Evolutionary conservation across 1,140 invertebrate genomes (phyloP).

Genomic region (Diorhabda elongata): DNA sequence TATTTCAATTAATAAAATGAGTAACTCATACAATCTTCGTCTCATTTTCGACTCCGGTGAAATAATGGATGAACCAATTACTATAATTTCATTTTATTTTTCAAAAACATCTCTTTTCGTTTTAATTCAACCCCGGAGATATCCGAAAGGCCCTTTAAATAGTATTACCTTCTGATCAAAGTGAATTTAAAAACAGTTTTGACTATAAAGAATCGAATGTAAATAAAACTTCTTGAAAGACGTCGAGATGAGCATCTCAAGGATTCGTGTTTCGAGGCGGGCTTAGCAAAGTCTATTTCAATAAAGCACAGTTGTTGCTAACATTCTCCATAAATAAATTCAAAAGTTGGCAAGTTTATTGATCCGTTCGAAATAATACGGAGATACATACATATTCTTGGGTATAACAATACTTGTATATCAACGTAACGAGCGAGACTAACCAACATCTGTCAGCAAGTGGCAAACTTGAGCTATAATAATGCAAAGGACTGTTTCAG

Average conservation of each 20-base stretch:
- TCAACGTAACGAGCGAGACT: constrained; percentile 12
- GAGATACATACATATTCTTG: constrained; percentile 10
- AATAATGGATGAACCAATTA: too few relatives aligned
- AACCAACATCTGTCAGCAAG: constrained; percentile 18
- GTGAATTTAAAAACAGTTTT: too few relatives aligned
- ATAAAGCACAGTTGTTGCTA: constrained; percentile 20
- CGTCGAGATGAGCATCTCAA: too few relatives aligned
- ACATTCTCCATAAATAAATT: constrained; percentile 15
- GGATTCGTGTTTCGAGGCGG: not conserved
- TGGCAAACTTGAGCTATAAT: constrained; percentile 12
- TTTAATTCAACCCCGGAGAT: too few relatives aligned
- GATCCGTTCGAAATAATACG: constrained; percentile 12
- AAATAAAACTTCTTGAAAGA: constrained; percentile 1
- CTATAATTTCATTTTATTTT: too few relatives aligned
- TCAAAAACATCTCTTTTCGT: too few relatives aligned
- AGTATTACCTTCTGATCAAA: too few relatives aligned
- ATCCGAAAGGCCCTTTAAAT: too few relatives aligned
- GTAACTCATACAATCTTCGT: too few relatives aligned
- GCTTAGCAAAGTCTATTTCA: constrained; percentile 4
- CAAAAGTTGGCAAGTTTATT: constrained; percentile 18
- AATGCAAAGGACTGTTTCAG: constrained; percentile 9
- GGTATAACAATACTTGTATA: constrained; percentile 19
- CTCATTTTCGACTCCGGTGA: too few relatives aligned
- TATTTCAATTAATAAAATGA: too few relatives aligned
- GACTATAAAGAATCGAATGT: constrained; percentile 3